Conservation (phyloP, 2,113 vertebrate genomes). For the Scortum barcoo region DNA sequence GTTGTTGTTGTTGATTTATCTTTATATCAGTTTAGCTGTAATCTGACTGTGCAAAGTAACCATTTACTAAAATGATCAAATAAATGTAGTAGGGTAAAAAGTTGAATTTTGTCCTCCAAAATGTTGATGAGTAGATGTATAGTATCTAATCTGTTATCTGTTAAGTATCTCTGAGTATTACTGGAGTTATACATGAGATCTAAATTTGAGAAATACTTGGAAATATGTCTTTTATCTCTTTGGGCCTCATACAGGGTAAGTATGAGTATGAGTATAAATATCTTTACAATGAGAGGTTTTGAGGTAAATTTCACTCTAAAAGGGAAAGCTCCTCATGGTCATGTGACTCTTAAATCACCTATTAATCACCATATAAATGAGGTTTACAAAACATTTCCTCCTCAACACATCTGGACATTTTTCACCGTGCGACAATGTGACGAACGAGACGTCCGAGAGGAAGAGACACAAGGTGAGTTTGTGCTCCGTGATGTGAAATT, state of each 20-base stretch:
- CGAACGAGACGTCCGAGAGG: slow-evolving; percentile 21
- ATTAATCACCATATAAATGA: not conserved
- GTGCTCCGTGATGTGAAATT: slow-evolving; percentile 67
- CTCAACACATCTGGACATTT: slow-evolving; percentile 12
- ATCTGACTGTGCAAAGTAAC: too few species aligned
- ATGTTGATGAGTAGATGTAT: too few species aligned
- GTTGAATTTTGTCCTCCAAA: too few species aligned
- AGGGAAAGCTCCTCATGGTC: not conserved
- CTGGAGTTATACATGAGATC: not conserved
- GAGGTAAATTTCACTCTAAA: not conserved
- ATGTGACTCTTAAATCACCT: not conserved
- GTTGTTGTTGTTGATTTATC: too few species aligned
- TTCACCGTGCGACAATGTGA: slow-evolving; percentile 4
- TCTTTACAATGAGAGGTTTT: not conserved
- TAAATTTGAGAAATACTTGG: not conserved
- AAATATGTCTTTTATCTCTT: too few species aligned
- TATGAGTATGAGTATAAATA: not conserved
- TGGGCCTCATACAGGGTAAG: too few species aligned
- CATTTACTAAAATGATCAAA: too few species aligned
- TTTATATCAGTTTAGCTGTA: too few species aligned
- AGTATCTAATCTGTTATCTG: too few species aligned
- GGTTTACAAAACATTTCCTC: not conserved
- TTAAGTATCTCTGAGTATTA: too few species aligned
- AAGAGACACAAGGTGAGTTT: slow-evolving; percentile 26
- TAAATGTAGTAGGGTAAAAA: too few species aligned